Evolutionary conservation across 2,888 invertebrate species (phyloP).

Genomic region (Timema cristinae): DNA sequence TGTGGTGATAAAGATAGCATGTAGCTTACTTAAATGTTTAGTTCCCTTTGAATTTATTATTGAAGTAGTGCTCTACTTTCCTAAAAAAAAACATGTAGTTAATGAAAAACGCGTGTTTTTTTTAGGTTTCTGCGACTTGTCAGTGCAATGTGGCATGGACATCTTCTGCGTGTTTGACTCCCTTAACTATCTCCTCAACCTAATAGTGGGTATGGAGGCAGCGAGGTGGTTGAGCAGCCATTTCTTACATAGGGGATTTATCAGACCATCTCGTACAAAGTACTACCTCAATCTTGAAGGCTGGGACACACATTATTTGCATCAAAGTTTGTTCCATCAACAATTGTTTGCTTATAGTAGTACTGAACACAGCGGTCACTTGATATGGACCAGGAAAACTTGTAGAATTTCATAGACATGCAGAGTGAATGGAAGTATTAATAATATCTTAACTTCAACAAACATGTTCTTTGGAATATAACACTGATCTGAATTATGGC

Average conservation of each 20-base stretch:
- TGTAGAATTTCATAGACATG: too few relatives aligned
- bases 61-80: too few relatives aligned
- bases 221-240: conserved; percentile 97
- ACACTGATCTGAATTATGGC: too few relatives aligned
- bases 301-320: conserved; percentile 87
- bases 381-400: too few relatives aligned
- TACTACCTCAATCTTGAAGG: conserved; percentile 90
- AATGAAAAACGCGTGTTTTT: conserved; percentile 13
- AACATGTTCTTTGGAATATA: too few relatives aligned
- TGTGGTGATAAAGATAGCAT: neutral
- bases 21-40: neutral
- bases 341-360: too few relatives aligned
- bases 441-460: too few relatives aligned
- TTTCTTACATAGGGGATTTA: conserved; percentile 98
- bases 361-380: too few relatives aligned
- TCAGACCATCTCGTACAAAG: conserved; percentile 85
- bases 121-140: conserved; percentile 85
- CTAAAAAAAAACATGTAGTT: too few relatives aligned
- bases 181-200: conserved; percentile 94
- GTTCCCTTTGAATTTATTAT: too few relatives aligned
- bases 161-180: conserved; percentile 98
- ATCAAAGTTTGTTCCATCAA: conserved; percentile 61
- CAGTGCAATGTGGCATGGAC: conserved; percentile 96
- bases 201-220: conserved; percentile 95
- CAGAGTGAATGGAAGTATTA: too few relatives aligned